These are phyloP conservation scores for Pampus argenteus DNA, from an alignment of 2,797 vertebrate genomes.

Conservation along the genomic window DNA sequence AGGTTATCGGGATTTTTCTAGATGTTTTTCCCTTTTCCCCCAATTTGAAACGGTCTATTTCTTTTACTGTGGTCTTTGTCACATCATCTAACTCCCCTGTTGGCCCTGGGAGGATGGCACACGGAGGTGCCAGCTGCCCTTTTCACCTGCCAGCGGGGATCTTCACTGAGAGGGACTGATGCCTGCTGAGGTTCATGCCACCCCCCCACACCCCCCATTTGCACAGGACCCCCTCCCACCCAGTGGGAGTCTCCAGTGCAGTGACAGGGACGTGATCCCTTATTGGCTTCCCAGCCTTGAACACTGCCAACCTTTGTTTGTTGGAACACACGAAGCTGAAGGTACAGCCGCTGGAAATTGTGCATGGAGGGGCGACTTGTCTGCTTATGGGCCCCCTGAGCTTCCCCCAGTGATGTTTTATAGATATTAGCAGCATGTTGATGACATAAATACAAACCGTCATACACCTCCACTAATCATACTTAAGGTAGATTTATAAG, in stretches of 20 bases:
- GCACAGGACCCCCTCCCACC: constrained; percentile 1
- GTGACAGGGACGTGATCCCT: constrained; percentile 23
- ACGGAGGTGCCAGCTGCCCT: constrained; percentile 11
- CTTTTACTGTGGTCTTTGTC: neutral
- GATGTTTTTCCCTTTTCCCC: neutral
- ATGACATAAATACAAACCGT: neutral
- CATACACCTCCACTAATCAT: neutral
- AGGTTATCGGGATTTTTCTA: neutral
- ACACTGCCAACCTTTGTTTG: constrained; percentile 33
- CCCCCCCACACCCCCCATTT: constrained; percentile 5
- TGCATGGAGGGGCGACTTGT: constrained; percentile 2
- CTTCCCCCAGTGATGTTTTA: constrained; percentile 9
- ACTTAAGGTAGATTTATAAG: constrained; percentile 5
- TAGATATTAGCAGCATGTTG: constrained; percentile 13
- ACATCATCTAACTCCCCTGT: constrained; percentile 1
- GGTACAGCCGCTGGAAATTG: constrained; percentile 25
- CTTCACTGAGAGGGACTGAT: neutral
- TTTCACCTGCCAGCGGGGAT: constrained; percentile 17
- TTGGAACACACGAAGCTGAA: constrained; percentile 10
- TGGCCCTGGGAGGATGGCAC: constrained; percentile 19
- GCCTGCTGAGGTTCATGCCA: constrained; percentile 31
- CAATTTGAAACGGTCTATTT: neutral
- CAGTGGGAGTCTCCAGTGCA: constrained; percentile 19
- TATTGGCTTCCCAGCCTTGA: constrained; percentile 16
- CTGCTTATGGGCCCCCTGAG: constrained; percentile 7